Percentiles rank a stretch among this genome's conserved stretches.
Evolutionary conservation across 2,797 vertebrate genomes (phyloP).

Genomic region (Thunnus albacares): DNA sequence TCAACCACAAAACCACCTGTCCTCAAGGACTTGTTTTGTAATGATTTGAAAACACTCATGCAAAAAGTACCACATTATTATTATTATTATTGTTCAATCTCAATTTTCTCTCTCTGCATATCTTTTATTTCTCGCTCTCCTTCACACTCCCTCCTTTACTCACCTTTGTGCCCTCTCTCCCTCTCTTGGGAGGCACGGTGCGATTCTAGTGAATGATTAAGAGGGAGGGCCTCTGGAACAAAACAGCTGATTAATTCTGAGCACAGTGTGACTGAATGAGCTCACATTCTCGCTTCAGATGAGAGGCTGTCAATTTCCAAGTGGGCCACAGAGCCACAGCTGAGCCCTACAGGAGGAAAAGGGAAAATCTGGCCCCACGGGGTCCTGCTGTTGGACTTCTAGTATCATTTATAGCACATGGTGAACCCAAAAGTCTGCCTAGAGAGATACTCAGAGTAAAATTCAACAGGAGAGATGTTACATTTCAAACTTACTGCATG

Average conservation of each 20-base stretch:
- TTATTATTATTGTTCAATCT: conserved; percentile 8
- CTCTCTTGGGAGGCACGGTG: conserved; percentile 55
- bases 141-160: conserved; percentile 15
- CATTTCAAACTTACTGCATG: no score
- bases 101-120: no score
- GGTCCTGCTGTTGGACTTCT: background rate
- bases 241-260: conserved; percentile 80
- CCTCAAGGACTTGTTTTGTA: conserved; percentile 21
- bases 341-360: conserved; percentile 30
- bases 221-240: conserved; percentile 59
- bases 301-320: conserved; percentile 50
- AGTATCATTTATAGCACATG: background rate
- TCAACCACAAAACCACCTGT: conserved; percentile 31
- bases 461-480: no score
- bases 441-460: background rate
- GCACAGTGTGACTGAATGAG: conserved; percentile 69
- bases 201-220: conserved; percentile 62
- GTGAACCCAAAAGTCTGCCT: background rate
- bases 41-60: conserved; percentile 9
- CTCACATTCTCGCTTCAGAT: conserved; percentile 53
- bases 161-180: conserved; percentile 14
- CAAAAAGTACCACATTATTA: background rate
- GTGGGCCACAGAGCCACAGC: conserved; percentile 42
- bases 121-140: background rate
- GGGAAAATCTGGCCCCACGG: conserved; percentile 13